Evolutionary conservation across 2,113 vertebrate species (phyloP).

Genomic region (Dolichotis patagonum): DNA sequence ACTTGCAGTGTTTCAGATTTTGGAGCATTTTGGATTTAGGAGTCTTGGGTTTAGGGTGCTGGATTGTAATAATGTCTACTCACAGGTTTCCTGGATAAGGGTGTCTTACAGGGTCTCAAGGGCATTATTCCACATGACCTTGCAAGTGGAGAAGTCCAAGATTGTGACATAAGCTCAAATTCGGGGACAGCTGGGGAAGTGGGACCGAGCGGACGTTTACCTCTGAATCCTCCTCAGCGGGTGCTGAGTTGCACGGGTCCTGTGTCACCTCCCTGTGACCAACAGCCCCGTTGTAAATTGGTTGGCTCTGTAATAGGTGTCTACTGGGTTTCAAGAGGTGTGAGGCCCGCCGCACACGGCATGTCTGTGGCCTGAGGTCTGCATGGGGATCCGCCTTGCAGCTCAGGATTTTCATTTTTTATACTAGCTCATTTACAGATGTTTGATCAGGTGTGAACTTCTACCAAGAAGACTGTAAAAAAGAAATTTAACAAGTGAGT

Average conservation of each 20-base stretch:
- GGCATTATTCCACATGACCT: neutral
- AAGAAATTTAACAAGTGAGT: conserved; percentile 64
- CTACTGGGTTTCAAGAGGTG: neutral
- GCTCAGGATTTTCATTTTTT: conserved; percentile 62
- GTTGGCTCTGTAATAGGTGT: neutral
- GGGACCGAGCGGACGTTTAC: neutral
- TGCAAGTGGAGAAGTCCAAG: neutral
- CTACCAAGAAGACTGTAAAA: conserved; percentile 72
- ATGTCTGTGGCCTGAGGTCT: neutral
- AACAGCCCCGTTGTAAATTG: neutral
- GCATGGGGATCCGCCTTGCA: conserved; percentile 17
- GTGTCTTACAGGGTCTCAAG: neutral
- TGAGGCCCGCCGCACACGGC: neutral
- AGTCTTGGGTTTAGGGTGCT: neutral
- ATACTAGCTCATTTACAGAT: conserved; percentile 73
- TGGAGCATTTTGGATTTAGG: neutral
- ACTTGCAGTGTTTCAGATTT: neutral
- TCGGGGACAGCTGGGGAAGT: neutral
- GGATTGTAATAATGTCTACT: neutral
- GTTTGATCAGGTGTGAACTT: conserved; percentile 81
- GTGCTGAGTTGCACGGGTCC: neutral
- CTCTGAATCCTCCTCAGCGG: neutral
- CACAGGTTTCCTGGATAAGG: neutral
- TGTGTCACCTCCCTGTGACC: neutral
- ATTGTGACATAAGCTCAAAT: neutral